phyloP scores from a whole-genome alignment of 1,140 invertebrate genomes.

The Drosophila auraria region DNA sequence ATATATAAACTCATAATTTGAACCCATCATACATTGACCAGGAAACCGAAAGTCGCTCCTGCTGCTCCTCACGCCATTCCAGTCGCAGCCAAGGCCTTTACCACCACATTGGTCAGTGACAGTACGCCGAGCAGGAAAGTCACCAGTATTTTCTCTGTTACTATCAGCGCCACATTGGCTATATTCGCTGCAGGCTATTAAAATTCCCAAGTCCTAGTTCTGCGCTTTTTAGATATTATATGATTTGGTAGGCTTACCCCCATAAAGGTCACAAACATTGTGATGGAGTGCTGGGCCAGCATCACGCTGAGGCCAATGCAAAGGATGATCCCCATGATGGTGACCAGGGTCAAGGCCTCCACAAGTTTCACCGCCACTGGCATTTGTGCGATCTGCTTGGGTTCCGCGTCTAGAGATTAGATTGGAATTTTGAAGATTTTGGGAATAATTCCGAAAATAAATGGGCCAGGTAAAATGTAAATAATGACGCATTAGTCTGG shows the following conservation, averaged over 20 bases:
- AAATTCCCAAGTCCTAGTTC: not conserved
- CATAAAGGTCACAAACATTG: constrained; percentile 40
- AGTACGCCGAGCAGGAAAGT: constrained; percentile 32
- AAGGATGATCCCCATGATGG: constrained; percentile 61
- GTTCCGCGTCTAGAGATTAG: not conserved
- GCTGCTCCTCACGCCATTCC: constrained; percentile 39
- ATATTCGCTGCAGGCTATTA: constrained; percentile 64
- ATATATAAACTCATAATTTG: constrained; percentile 8
- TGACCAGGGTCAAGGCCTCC: constrained; percentile 58
- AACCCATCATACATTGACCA: constrained; percentile 15
- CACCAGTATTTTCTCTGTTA: constrained; percentile 60
- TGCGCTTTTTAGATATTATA: not conserved
- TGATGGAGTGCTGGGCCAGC: constrained; percentile 47
- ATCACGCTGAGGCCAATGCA: constrained; percentile 60
- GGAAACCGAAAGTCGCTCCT: not conserved
- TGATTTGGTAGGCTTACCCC: constrained; percentile 28
- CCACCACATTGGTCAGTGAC: constrained; percentile 48
- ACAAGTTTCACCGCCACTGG: constrained; percentile 63
- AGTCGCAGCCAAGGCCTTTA: constrained; percentile 34
- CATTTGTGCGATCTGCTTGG: constrained; percentile 26
- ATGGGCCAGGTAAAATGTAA: not conserved
- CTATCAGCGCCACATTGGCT: constrained; percentile 21
- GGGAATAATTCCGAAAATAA: not conserved
- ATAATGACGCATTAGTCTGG: not conserved
- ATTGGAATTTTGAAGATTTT: constrained; percentile 15